Percentiles rank a stretch among this genome's conserved stretches.
phyloP scores from a whole-genome alignment of 2,113 vertebrate genomes.

The Neolamprologus longior region DNA sequence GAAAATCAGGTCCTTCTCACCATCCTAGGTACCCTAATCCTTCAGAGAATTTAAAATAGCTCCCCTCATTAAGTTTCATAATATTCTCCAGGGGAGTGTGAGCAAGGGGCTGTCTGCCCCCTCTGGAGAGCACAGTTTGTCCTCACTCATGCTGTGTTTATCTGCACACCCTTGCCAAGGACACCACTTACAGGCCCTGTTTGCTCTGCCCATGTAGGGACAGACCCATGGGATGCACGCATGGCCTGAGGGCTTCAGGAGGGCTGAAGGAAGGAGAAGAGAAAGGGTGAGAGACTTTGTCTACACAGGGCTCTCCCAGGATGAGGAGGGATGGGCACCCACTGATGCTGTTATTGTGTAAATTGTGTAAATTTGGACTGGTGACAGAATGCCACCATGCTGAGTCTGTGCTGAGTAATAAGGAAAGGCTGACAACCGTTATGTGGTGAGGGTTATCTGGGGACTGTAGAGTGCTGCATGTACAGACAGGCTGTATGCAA shows the following conservation, averaged over 20 bases:
- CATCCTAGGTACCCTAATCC: slow-evolving; percentile 8
- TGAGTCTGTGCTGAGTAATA: slow-evolving; percentile 17
- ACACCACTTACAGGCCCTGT: slow-evolving; percentile 40
- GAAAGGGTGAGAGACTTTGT: background rate
- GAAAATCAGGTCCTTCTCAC: background rate
- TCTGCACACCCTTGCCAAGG: slow-evolving; percentile 52
- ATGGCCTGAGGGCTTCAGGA: background rate
- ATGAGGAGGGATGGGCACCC: background rate
- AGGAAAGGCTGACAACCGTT: background rate
- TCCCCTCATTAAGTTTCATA: slow-evolving; percentile 28
- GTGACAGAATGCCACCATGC: background rate
- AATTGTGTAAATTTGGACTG: background rate
- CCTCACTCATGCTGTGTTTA: slow-evolving; percentile 31
- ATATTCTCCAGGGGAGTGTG: slow-evolving; percentile 21
- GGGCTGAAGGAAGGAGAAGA: background rate
- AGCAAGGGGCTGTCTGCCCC: background rate
- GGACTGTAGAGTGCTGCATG: background rate
- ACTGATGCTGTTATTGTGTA: background rate
- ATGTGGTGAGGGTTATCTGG: slow-evolving; percentile 14
- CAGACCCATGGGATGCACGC: slow-evolving; percentile 2
- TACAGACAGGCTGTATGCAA: slow-evolving; percentile 20
- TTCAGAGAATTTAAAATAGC: slow-evolving; percentile 41
- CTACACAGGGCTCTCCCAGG: background rate
- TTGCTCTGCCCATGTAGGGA: slow-evolving; percentile 58
- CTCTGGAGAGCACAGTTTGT: slow-evolving; percentile 41